Base-by-base conservation (phyloP, 1,140 invertebrate species). In the Myzus persicae region DNA sequence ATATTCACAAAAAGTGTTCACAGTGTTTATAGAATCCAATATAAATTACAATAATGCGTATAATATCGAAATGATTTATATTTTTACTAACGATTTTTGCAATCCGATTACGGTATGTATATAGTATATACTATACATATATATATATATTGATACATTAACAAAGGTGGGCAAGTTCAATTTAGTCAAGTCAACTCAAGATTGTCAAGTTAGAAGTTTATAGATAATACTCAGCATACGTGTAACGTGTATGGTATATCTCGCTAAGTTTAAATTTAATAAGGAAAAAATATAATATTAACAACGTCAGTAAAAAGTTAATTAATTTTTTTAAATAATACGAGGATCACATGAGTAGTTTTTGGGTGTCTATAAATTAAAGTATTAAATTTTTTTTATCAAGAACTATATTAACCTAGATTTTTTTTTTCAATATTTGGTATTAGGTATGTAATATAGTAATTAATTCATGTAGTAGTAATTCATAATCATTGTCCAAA, bases 1-100 rank as follows among this genome's bases (percentile, higher is more conserved):
- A 76, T 76, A n/a, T n/a, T 18, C 31, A n/a, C 14, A 76, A 76
- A 18, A n/a, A 51, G 11, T 31, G 59, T n/a, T 18, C 36, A n/a
- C 36, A 76, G 31, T 76, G 54, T 31, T 18, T 76, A 76, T 76
- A 76, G 18, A 48, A 76, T n/a, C 36, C 4, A n/a, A 76, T 76
- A 76, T n/a, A n/a, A 76, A 76, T 76, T n/a, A n/a, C 59, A 76
- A n/a, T 76, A 76, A 76, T 76, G 59, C 59, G 59, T 76, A 18
- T n/a, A 76, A 36, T 76, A n/a, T 5, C 14, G 5, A n/a, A 67
- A 76, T 5, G 31, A n/a, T 76, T 67, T 67, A 67, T 67, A 67
- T 67, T 76, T 76, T 76, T n/a, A 76, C 14, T 11, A 76, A 18
- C 31, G 59, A 76, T 18, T 18, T 76, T 76, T 76, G 59, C n/a